Evolutionary conservation across 1,140 invertebrate species (phyloP).

Genomic region (Mya arenaria): DNA sequence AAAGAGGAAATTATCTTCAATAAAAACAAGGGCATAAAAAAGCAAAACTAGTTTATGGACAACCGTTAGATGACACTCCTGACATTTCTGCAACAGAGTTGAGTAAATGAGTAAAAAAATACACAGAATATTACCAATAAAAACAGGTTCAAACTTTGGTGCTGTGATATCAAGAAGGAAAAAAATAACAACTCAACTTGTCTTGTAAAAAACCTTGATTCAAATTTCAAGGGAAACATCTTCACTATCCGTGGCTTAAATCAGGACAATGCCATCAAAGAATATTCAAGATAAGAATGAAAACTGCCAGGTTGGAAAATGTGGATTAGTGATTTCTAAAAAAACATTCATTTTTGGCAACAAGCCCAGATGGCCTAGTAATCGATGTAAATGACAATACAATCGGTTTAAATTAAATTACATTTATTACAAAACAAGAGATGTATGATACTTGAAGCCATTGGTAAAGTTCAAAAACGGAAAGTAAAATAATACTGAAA

Average conservation of each 20-base stretch:
- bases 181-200: conserved; percentile 9
- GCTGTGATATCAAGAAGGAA: background rate
- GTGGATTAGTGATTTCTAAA: background rate
- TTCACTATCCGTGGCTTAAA: background rate
- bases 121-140: background rate
- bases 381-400: background rate
- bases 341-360: background rate
- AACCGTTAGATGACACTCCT: background rate
- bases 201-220: background rate
- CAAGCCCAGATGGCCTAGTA: conserved; percentile 6
- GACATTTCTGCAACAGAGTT: conserved; percentile 11
- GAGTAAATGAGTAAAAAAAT: background rate
- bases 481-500: background rate
- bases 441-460: background rate
- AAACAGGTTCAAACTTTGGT: conserved; percentile 35
- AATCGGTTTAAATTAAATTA: conserved; percentile 22
- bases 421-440: conserved; percentile 14
- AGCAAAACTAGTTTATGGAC: conserved; percentile 7
- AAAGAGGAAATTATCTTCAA: conserved; percentile 16
- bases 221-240: conserved; percentile 16
- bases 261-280: conserved; percentile 16
- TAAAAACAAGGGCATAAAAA: background rate
- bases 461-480: background rate
- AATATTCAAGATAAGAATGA: conserved; percentile 1
- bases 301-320: background rate